Base-by-base conservation (phyloP, 2,113 vertebrate genomes). In the Polypterus senegalus region DNA sequence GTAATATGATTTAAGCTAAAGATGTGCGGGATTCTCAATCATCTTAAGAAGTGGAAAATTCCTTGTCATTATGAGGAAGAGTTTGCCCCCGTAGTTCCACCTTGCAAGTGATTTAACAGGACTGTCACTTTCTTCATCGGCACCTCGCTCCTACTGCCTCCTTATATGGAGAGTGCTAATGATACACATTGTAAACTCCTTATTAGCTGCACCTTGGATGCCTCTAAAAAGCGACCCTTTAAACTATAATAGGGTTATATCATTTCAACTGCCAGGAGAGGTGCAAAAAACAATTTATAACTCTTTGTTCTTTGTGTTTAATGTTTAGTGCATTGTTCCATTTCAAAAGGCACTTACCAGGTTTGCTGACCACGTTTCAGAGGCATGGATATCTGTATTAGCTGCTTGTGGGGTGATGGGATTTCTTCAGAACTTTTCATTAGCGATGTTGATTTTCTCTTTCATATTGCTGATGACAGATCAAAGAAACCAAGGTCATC, bases 111-210 rank as follows among this genome's bases (percentile, higher is more conserved):
- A 85, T 82, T 79, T 86, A 82, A 84, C 73, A 69, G 80, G 71
- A 62, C 74, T 72, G 74, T 84, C 77, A 81, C 84, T 85, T 88
- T 79, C 79, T 87, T 88, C 62, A 79, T 83, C 81, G 82, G 83
- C 86, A 88, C 83, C 84, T 85, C 79, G 69, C 75, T 79, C 77
- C 76, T 77, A 79, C 76, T 72, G 60, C 78, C 76, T 79, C 88
- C 87, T 87, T 91, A 87, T 86, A 90, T 75, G 84, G 86, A 76
- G 71, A 75, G 81, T 86, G 82, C 81, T 92, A 92, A 93, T 89
- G 87, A 88, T 85, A 90, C 87, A 89, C 76, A 64, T 76, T 86
- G 81, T 84, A 91, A 88, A 90, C 77, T 85, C 83, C 87, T 80
- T 84, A 87, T 91, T 90, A 90, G 79, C 84, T 85, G 80, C 83